Evolutionary conservation across 2,797 vertebrate species (phyloP).

Genomic region (Gallinago nigripennis): DNA sequence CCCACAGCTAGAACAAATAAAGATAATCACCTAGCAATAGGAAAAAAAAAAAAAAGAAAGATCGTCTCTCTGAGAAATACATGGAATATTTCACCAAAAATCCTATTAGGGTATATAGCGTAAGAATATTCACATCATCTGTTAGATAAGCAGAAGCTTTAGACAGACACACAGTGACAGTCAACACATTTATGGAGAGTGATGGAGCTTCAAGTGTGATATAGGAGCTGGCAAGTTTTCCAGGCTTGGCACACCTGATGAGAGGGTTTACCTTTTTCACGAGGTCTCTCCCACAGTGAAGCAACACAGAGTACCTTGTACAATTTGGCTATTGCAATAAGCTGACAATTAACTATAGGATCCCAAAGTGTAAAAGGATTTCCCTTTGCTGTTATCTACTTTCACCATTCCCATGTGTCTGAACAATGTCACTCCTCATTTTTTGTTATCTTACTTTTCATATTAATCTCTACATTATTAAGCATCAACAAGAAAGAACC

Average conservation of each 20-base stretch:
- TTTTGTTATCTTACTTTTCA: not conserved
- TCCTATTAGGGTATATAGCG: not conserved
- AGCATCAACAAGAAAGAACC: not conserved
- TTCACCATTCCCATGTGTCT: not conserved
- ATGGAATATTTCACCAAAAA: conserved; percentile 28
- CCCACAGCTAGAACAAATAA: not conserved
- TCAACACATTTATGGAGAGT: not conserved
- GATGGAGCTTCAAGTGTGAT: not conserved
- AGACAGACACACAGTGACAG: not conserved
- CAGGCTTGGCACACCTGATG: not conserved
- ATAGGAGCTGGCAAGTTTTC: not conserved
- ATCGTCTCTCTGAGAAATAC: not conserved
- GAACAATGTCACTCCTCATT: not conserved
- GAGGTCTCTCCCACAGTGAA: not conserved
- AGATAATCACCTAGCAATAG: not conserved
- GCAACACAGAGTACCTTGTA: not conserved
- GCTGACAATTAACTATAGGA: not conserved
- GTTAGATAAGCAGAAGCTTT: conserved; percentile 24
- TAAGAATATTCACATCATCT: conserved; percentile 5
- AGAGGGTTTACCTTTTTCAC: not conserved
- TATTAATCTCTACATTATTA: not conserved
- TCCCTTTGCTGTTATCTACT: not conserved
- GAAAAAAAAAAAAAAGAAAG: not conserved
- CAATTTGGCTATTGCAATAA: conserved; percentile 15
- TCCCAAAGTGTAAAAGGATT: not conserved